These are phyloP conservation scores for Antigone vipio DNA, from an alignment of 2,113 vertebrate genomes.

Conservation along the genomic window DNA sequence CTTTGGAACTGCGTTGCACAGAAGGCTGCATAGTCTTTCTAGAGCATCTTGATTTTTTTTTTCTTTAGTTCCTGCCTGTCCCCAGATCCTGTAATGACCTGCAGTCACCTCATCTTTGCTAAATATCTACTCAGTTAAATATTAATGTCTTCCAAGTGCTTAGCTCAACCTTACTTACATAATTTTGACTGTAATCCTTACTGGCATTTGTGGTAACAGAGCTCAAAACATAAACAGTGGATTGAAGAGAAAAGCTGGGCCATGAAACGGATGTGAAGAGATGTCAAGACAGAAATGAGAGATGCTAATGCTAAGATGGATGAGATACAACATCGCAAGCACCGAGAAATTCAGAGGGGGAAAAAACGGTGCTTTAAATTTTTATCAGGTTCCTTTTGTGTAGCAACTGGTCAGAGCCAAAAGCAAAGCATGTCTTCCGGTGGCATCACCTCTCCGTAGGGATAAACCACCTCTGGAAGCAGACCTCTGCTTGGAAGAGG, in stretches of 20 bases:
- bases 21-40: background rate
- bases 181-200: background rate
- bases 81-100: background rate
- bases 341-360: too few species aligned
- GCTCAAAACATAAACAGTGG: rapidly evolving
- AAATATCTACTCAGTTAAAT: background rate
- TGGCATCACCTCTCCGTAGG: background rate
- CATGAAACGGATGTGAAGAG: background rate
- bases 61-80: background rate
- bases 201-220: rapidly evolving
- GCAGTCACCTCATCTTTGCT: background rate
- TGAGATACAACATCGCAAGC: too few species aligned
- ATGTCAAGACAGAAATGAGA: background rate
- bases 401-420: rapidly evolving
- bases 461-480: too few species aligned
- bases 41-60: background rate
- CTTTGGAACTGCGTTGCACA: background rate
- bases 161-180: background rate
- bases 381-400: background rate
- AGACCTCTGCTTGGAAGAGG: rapidly evolving
- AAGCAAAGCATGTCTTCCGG: background rate
- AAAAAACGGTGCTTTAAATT: rapidly evolving
- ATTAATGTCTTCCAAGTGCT: background rate
- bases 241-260: background rate
- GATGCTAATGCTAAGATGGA: background rate